Evolutionary conservation across 1,140 invertebrate species (phyloP).

Genomic region (Drosophila neocordata): DNA sequence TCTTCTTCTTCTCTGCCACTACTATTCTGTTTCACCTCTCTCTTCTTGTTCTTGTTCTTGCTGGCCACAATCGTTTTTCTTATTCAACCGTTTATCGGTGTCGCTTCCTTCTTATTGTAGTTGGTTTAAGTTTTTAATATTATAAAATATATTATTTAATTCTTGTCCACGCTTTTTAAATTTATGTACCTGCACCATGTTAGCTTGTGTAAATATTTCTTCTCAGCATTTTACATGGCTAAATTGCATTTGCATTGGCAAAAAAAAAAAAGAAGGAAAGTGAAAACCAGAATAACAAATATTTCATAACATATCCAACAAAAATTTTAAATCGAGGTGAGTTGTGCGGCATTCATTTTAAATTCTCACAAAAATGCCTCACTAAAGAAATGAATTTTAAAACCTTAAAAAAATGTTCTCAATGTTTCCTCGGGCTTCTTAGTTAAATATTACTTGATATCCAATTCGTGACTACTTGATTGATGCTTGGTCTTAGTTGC

Average conservation of each 20-base stretch:
- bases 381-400: background rate
- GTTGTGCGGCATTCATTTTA: background rate
- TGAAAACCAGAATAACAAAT: background rate
- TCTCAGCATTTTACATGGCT: background rate
- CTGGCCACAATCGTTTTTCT: slow-evolving; percentile 49
- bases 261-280: background rate
- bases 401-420: background rate
- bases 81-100: slow-evolving; percentile 27
- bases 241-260: slow-evolving; percentile 2
- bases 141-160: slow-evolving; percentile 70
- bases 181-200: background rate
- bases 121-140: slow-evolving; percentile 72
- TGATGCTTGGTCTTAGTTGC: too few species aligned
- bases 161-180: slow-evolving; percentile 31
- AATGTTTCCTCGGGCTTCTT: too few species aligned
- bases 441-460: too few species aligned
- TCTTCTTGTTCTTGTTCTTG: background rate
- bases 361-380: background rate
- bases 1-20: background rate
- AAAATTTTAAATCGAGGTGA: background rate
- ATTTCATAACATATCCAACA: background rate
- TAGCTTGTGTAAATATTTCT: background rate
- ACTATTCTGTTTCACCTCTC: background rate
- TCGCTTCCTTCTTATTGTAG: background rate
- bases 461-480: too few species aligned